Evolutionary conservation across 2,797 vertebrate species (phyloP), one percentile per base, ranked within the genome.

Genomic region (Diceros bicornis): DNA sequence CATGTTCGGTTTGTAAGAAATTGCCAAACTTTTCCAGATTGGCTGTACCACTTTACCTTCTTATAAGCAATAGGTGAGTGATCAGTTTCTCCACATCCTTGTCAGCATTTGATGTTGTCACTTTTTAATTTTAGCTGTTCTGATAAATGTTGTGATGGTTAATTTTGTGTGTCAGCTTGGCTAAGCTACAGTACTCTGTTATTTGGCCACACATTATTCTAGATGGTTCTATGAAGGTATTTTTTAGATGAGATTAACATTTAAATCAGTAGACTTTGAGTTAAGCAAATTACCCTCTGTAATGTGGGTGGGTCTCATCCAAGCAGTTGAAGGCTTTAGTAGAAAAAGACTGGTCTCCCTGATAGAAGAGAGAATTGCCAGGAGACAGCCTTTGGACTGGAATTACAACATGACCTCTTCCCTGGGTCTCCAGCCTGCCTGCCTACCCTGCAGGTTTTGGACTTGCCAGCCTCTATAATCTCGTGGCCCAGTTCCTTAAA

Each of bases 241-340:
- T 92, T 87, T 71, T 92, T 82, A 82, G 59, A 82, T 82, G 66
- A 88, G 27, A 57, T 82, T 37, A 92, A 82, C 57, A 34, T 82
- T 68, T 95, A 59, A 68, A 68, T 87, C 66, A 50, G 37, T 66
- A 59, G 83, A 87, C 66, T 95, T 69, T 77, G 62, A 77, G 17
- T 83, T 89, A 77, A 61, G 44, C 27, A 32, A 21, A 62, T 89
- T 14, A 71, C 13, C 10, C 32, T 77, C 32, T 7, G 21, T 59
- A 59, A 59, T 6, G 0, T 81, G 29, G 21, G 12, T 55, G 8
- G 21, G 32, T 44, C 61, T 61, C 69, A 88, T 82, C 59, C 4
- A 44, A 6, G 75, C 16, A n/a, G 12, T 50, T 92, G 13, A 74
- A 32, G 25, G 20, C 20, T 55, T 95, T 32, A 75, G 66, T 20